Evolutionary conservation across 2,888 invertebrate species (phyloP).

Genomic region (Parasteatoda lunata): DNA sequence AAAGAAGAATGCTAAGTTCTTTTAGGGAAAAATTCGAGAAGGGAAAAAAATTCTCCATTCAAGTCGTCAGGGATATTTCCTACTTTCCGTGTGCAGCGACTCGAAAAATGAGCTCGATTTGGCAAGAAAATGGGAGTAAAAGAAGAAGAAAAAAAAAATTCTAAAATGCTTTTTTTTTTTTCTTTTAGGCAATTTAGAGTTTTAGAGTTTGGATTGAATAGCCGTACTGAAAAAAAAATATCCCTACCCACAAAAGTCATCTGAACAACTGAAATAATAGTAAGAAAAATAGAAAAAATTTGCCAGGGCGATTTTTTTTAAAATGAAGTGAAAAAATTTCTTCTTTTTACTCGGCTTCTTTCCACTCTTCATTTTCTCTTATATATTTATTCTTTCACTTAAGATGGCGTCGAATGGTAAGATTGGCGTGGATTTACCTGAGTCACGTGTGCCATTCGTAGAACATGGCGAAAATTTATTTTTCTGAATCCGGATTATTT

Average conservation of each 20-base stretch:
- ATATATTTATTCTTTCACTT: slow-evolving; percentile 61
- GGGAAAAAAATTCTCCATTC: neutral
- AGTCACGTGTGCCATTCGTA: slow-evolving; percentile 54
- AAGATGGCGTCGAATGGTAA: slow-evolving; percentile 61
- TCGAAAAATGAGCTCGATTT: slow-evolving; percentile 67
- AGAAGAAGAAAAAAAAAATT: slow-evolving; percentile 13
- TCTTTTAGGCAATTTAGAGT: slow-evolving; percentile 51
- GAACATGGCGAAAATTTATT: slow-evolving; percentile 64
- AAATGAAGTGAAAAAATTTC: slow-evolving; percentile 1
- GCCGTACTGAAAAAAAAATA: slow-evolving; percentile 17
- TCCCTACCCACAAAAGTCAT: slow-evolving; percentile 20
- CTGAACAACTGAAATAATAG: slow-evolving; percentile 60
- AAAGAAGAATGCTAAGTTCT: neutral
- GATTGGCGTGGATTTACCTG: slow-evolving; percentile 62
- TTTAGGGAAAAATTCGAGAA: neutral
- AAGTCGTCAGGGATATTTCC: slow-evolving; percentile 50
- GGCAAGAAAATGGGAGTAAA: slow-evolving; percentile 46
- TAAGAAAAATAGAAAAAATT: slow-evolving; percentile 4
- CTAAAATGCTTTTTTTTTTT: slow-evolving; percentile 16
- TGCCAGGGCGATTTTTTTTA: slow-evolving; percentile 46
- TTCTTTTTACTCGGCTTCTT: neutral
- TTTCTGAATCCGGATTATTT: slow-evolving; percentile 57
- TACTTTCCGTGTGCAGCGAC: slow-evolving; percentile 56
- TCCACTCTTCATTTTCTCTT: slow-evolving; percentile 19
- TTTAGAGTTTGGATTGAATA: slow-evolving; percentile 43